Evolutionary conservation across 2,797 vertebrate genomes (phyloP).

Genomic region (Acanthopagrus latus): DNA sequence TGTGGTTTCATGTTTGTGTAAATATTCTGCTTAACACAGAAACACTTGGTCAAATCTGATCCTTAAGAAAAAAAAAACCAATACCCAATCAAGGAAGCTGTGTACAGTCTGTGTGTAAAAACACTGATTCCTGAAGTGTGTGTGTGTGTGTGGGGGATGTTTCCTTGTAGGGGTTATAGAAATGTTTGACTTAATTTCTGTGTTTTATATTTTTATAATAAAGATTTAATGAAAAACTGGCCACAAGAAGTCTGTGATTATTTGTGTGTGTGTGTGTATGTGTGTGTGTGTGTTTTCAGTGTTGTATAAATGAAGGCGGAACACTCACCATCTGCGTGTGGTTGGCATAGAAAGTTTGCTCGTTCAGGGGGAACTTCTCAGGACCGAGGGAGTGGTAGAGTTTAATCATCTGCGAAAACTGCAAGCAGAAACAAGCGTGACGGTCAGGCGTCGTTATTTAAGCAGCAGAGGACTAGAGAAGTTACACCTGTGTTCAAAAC

Average conservation of each 20-base stretch:
- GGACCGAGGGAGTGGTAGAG: constrained; percentile 93
- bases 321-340: constrained; percentile 97
- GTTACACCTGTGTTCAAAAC: constrained; percentile 15
- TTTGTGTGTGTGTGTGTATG: neutral
- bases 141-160: constrained; percentile 50
- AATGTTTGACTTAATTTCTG: constrained; percentile 88
- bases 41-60: constrained; percentile 72
- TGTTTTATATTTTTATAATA: constrained; percentile 94
- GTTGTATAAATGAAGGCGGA: neutral
- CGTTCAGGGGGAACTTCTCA: constrained; percentile 96
- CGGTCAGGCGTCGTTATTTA: constrained; percentile 3
- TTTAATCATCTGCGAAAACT: constrained; percentile 99
- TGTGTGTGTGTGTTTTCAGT: neutral
- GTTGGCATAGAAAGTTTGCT: constrained; percentile 96
- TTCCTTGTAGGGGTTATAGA: constrained; percentile 80
- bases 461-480: neutral
- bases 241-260: constrained; percentile 27
- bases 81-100: constrained; percentile 68
- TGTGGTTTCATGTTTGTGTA: constrained; percentile 80
- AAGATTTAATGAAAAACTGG: constrained; percentile 85
- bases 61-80: constrained; percentile 38
- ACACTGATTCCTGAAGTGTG: constrained; percentile 76
- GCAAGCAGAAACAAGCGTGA: constrained; percentile 66
- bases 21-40: constrained; percentile 83
- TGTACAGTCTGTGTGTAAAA: constrained; percentile 76